Conservation (phyloP, 1,140 invertebrate species). For the Brachionus manjavacas region DNA sequence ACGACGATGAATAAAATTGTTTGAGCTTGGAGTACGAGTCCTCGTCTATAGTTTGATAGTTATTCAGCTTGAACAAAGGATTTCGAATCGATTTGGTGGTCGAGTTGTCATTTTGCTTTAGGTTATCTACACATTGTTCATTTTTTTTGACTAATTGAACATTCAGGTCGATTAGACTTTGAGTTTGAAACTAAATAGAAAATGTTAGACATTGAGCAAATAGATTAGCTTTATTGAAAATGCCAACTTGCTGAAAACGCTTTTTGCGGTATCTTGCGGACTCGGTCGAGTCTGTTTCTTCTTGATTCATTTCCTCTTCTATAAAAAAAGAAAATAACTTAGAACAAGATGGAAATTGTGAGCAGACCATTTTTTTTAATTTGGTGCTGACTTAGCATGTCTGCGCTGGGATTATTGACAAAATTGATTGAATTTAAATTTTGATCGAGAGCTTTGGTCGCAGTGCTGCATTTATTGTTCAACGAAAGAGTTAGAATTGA, state of each 20-base stretch:
- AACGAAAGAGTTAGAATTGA: constrained; percentile 14
- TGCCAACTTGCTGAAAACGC: not conserved
- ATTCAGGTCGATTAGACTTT: constrained; percentile 31
- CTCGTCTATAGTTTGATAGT: constrained; percentile 22
- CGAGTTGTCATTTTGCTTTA: constrained; percentile 1
- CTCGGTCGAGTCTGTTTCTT: not conserved
- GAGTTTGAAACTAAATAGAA: constrained; percentile 10
- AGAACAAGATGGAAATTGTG: not conserved
- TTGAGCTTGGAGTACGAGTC: not conserved
- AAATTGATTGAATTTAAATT: constrained; percentile 35
- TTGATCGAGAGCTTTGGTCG: not conserved
- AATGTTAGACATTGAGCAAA: not conserved
- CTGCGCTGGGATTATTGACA: not conserved
- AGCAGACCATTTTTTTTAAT: constrained; percentile 4
- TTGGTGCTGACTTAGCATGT: constrained; percentile 13
- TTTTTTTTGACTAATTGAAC: constrained; percentile 25
- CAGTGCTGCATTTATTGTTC: constrained; percentile 28
- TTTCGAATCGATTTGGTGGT: constrained; percentile 9
- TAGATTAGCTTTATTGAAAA: not conserved
- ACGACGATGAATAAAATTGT: constrained; percentile 1
- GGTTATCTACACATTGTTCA: constrained; percentile 15
- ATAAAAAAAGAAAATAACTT: not conserved
- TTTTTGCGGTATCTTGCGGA: not conserved
- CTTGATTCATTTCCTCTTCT: not conserved
- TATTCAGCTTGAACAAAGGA: constrained; percentile 9